These are phyloP conservation scores for Archivesica marissinica DNA, from an alignment of 1,140 invertebrate species.

Conservation along the genomic window DNA sequence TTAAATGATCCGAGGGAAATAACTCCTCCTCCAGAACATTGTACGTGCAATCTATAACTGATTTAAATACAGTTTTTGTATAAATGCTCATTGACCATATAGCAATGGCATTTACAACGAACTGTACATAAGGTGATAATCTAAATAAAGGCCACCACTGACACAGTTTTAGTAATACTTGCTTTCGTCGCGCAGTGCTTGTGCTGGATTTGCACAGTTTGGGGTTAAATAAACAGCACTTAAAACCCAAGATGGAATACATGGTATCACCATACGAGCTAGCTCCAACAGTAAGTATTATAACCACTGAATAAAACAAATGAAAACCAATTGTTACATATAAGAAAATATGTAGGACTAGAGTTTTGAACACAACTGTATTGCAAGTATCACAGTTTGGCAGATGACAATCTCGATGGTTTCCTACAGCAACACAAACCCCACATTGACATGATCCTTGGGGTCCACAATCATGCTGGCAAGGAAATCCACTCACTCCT, in stretches of 20 bases:
- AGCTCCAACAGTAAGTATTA: constrained; percentile 66
- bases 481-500: constrained; percentile 71
- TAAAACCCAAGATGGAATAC: constrained; percentile 68
- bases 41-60: constrained; percentile 62
- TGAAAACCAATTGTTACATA: constrained; percentile 63
- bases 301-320: constrained; percentile 66
- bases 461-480: constrained; percentile 78
- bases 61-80: constrained; percentile 50
- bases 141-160: constrained; percentile 65
- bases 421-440: constrained; percentile 72
- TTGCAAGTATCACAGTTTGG: constrained; percentile 74
- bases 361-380: constrained; percentile 41
- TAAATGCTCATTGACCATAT: constrained; percentile 40
- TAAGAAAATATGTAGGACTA: constrained; percentile 56
- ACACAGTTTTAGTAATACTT: constrained; percentile 49
- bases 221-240: constrained; percentile 75
- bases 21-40: constrained; percentile 73
- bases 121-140: constrained; percentile 69
- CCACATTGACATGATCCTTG: constrained; percentile 77
- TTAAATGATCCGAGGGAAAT: constrained; percentile 79
- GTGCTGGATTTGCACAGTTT: constrained; percentile 57
- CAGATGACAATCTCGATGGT: constrained; percentile 69
- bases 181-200: constrained; percentile 30
- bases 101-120: constrained; percentile 56
- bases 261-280: constrained; percentile 61